Evolutionary conservation across 2,888 invertebrate species (phyloP).

Genomic region (Belgica antarctica): DNA sequence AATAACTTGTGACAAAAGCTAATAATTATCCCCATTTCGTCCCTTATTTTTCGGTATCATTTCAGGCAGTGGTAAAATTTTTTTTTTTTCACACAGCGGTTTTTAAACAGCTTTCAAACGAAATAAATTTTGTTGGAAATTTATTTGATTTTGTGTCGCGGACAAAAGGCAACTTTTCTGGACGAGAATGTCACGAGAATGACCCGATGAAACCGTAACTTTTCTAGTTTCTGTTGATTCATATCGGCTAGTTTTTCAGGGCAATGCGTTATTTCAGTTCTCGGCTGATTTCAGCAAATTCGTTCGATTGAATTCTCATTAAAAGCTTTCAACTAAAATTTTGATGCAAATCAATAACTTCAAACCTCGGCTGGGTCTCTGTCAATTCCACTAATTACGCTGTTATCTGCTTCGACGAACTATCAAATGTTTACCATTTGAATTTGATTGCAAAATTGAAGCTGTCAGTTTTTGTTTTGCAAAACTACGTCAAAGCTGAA

Average conservation of each 20-base stretch:
- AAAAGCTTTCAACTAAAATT: slow-evolving; percentile 1
- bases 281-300: too few species aligned
- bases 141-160: not conserved
- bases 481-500: not conserved
- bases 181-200: not conserved
- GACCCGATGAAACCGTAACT: too few species aligned
- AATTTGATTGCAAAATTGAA: too few species aligned
- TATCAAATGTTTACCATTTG: not conserved
- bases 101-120: slow-evolving; percentile 7
- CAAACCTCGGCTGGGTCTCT: not conserved
- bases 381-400: slow-evolving; percentile 8
- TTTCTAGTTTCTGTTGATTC: too few species aligned
- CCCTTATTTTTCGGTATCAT: too few species aligned
- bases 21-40: too few species aligned
- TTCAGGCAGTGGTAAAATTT: too few species aligned
- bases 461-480: too few species aligned
- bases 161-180: too few species aligned
- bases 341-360: slow-evolving; percentile 2
- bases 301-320: slow-evolving; percentile 4
- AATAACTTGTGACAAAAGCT: too few species aligned
- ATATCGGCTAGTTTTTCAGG: too few species aligned
- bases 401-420: not conserved
- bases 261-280: not conserved
- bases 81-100: not conserved
- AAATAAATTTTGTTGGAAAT: slow-evolving; percentile 6